These are phyloP conservation scores for Procavia capensis DNA, from an alignment of 2,113 vertebrate species.

Conservation along the genomic window DNA sequence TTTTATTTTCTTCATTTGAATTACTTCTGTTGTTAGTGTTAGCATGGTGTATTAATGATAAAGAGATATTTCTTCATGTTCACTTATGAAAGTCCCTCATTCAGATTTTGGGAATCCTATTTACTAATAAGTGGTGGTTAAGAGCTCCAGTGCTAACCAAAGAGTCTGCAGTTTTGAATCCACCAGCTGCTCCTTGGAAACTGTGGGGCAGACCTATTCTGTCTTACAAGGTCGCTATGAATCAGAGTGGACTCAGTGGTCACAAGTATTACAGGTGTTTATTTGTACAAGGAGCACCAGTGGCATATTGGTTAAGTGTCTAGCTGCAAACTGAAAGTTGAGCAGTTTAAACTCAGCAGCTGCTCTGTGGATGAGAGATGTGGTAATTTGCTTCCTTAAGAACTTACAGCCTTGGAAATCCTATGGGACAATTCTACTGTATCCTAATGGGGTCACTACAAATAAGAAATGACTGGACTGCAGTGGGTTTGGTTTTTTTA, in stretches of 20 bases:
- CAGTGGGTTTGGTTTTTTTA: no score
- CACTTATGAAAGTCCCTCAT: neutral
- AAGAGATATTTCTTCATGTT: neutral
- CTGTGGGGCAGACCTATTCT: no score
- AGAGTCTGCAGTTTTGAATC: no score
- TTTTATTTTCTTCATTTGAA: conserved; percentile 29
- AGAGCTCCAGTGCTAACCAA: no score
- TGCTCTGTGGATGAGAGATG: neutral
- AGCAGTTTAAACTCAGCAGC: neutral
- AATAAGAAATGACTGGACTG: no score
- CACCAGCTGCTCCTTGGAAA: no score
- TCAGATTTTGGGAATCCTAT: neutral
- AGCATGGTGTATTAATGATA: neutral
- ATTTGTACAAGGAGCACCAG: no score
- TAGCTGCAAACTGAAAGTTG: neutral
- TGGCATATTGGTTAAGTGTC: no score
- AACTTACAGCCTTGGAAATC: neutral
- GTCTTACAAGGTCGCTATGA: no score
- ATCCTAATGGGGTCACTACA: no score
- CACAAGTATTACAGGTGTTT: no score
- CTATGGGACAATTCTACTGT: neutral
- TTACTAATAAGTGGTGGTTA: neutral
- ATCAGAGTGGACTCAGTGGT: no score
- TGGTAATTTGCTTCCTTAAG: neutral
- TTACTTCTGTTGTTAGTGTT: neutral